Conservation (phyloP, 2,113 vertebrate genomes). For the Alaudala cheleensis region DNA sequence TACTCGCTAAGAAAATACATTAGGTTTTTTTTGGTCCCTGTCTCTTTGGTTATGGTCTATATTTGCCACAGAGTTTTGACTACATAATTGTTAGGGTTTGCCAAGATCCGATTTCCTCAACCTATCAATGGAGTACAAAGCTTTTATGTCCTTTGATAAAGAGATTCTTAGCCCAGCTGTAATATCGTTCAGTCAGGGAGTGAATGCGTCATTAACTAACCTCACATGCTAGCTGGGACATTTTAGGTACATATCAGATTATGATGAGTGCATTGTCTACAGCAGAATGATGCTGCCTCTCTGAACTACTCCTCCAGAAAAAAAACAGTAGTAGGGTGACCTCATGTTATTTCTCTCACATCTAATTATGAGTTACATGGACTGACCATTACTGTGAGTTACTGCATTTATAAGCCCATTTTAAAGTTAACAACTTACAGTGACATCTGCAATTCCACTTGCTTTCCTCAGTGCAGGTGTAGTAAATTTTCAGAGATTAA, state of each 20-base stretch:
- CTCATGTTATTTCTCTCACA: background rate
- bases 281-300: background rate
- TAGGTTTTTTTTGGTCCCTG: accelerated
- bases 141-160: background rate
- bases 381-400: background rate
- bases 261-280: background rate
- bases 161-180: background rate
- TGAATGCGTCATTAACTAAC: background rate
- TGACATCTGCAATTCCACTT: background rate
- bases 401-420: background rate
- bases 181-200: background rate
- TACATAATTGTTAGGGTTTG: background rate
- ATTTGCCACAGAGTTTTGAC: background rate
- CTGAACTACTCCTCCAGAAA: background rate
- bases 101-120: background rate
- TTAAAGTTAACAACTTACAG: background rate
- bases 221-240: background rate
- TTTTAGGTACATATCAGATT: background rate
- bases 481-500: background rate
- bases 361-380: background rate
- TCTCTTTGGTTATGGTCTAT: background rate
- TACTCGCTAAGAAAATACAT: background rate
- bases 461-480: background rate
- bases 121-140: background rate
- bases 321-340: background rate